Evolutionary conservation across 2,888 invertebrate species (phyloP), one percentile per base, ranked within the genome.

Genomic region (Byasa hedistus): DNA sequence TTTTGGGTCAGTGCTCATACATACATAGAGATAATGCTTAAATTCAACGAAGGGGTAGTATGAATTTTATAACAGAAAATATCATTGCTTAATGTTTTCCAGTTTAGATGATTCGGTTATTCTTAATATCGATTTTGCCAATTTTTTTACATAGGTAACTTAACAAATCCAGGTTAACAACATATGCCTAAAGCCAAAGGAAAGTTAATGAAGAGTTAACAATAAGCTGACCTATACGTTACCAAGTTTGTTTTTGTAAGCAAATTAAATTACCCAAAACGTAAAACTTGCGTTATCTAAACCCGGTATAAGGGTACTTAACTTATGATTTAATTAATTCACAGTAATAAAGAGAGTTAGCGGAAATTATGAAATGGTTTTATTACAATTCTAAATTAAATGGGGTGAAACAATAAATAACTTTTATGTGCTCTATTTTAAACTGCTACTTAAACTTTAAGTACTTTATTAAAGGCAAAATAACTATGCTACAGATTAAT

Each of bases 281-380:
- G 12, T 51, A 27, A 57, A 64, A 64, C 51, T 64, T 64, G 19
- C 57, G 19, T 64, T 64, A 64, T 57, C 57, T 63, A 58, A 24
- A 17, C 52, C 15, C 19, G 19, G 51, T 27, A 27, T 64, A 58
- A 54, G 64, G 48, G 52, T n/a, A 58, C 64, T 64, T 22, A 32
- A 52, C 57, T 63, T 58, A 52, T 15, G 32, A 64, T 58, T 64
- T 39, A 64, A 58, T 64, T 63, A 51, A 58, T 52, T 52, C 52
- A 22, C 57, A 32, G 63, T 52, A 54, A 64, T 64, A 58, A 51
- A 64, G n/a, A n/a, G 57, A 52, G n/a, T 57, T 58, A 21, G 24
- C n/a, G 39, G 36, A 57, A 58, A 64, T 58, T 64, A 39, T 58
- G 58, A 64, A 64, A 58, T 39, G 23, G 52, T 64, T 58, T 58